These are phyloP conservation scores for Conops quadrifasciatus DNA, from an alignment of 2,888 invertebrate species.

Conservation along the genomic window DNA sequence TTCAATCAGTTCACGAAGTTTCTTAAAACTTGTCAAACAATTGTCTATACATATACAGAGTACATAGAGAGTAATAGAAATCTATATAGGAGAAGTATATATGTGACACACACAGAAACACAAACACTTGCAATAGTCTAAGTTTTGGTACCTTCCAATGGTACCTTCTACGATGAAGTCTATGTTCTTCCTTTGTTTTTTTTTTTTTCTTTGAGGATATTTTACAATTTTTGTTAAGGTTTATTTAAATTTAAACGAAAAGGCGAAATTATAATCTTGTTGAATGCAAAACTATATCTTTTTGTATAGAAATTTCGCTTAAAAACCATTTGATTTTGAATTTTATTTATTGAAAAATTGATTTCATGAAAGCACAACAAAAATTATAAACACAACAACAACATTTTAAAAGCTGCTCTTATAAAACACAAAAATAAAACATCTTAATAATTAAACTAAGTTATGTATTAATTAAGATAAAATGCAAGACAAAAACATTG, in stretches of 20 bases:
- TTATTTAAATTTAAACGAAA: conserved; percentile 6
- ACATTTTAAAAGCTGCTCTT: neutral
- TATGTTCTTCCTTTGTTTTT: conserved; percentile 1
- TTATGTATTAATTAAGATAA: conserved; percentile 39
- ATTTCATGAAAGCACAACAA: conserved; percentile 3
- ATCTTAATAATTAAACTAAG: conserved; percentile 41
- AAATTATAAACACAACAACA: conserved; percentile 19
- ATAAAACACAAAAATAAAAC: conserved; percentile 7
- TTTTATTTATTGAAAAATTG: neutral
- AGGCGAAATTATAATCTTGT: neutral
- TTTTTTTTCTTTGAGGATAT: conserved; percentile 4
- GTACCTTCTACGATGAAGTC: conserved; percentile 6
- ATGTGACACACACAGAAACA: conserved; percentile 5
- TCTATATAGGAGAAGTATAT: conserved; percentile 20
- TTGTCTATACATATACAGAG: conserved; percentile 23
- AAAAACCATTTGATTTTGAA: neutral
- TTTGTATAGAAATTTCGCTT: neutral
- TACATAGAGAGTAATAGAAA: conserved; percentile 24
- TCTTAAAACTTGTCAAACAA: conserved; percentile 25
- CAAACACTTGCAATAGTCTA: conserved; percentile 26
- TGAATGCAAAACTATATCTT: neutral
- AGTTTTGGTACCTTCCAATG: conserved; percentile 11
- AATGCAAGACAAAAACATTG: conserved; percentile 31
- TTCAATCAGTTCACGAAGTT: conserved; percentile 10
- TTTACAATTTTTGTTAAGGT: conserved; percentile 22